A percentile compares a stretch with the other conserved stretches of the same genome.
Evolutionary conservation across 2,888 invertebrate genomes (phyloP).

Genomic region (Melanostoma mellinum): DNA sequence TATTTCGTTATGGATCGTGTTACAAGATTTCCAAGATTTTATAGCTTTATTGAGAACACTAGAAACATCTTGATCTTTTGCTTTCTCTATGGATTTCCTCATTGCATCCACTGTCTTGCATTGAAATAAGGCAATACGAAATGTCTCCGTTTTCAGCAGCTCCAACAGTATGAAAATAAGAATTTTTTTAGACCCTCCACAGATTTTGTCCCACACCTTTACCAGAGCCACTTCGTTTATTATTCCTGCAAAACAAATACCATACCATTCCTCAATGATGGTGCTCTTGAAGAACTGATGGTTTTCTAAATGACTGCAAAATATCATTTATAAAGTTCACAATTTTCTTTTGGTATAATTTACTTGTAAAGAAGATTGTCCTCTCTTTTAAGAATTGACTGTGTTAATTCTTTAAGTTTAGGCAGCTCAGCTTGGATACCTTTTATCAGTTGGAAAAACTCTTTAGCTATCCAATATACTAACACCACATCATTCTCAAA

Average conservation of each 20-base stretch:
- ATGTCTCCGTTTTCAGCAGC: slow-evolving; percentile 85
- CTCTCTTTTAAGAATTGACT: slow-evolving; percentile 88
- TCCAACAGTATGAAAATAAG: slow-evolving; percentile 90
- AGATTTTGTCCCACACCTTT: slow-evolving; percentile 94
- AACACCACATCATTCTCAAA: slow-evolving; percentile 88
- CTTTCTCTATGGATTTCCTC: slow-evolving; percentile 84
- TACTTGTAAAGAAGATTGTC: slow-evolving; percentile 88
- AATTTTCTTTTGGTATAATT: background rate
- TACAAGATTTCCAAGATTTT: slow-evolving; percentile 90
- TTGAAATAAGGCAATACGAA: slow-evolving; percentile 86
- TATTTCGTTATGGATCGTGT: slow-evolving; percentile 84
- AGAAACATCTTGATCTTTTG: slow-evolving; percentile 87
- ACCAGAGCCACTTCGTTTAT: slow-evolving; percentile 89
- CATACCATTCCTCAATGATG: slow-evolving; percentile 90
- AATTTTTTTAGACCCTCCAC: slow-evolving; percentile 92
- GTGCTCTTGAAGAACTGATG: slow-evolving; percentile 82
- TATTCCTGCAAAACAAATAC: slow-evolving; percentile 91
- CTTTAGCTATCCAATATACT: slow-evolving; percentile 92
- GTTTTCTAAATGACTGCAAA: slow-evolving; percentile 86
- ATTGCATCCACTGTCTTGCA: slow-evolving; percentile 76
- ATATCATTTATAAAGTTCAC: slow-evolving; percentile 53
- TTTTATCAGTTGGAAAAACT: slow-evolving; percentile 87
- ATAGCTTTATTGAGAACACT: slow-evolving; percentile 91
- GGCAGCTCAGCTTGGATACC: slow-evolving; percentile 86
- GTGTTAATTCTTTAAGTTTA: slow-evolving; percentile 87